Evolutionary conservation across 2,113 vertebrate genomes (phyloP), one percentile per base, ranked within the genome.

Genomic region (Probosciger aterrimus): DNA sequence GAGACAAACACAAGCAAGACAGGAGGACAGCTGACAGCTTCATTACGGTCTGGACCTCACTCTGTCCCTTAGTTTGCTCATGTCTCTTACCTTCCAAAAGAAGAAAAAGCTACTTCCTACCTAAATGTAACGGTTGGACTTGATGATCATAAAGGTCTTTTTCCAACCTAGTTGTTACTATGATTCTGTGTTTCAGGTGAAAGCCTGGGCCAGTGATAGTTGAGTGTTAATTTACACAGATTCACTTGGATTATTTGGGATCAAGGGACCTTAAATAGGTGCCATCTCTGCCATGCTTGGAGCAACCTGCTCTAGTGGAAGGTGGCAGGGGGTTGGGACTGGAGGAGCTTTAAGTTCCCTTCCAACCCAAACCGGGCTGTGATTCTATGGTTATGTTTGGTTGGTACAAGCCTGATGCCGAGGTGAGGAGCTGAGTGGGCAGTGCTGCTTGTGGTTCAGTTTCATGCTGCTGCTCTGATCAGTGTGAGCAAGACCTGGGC

Each of bases 401-500:
- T 59, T 41, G 19, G 33, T 33, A 18, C 12, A 55, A 57, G 44
- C 27, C 9, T 9, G 50, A 6, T 31, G 63, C 75, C 35, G 52
- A 35, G 65, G 46, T 41, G 43, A 30, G 33, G 49, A 52, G 31
- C 46, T 7, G 74, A 47, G 62, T 0, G 0, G 62, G 30, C n/a
- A 85, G 57, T 25, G 23, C 68, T 80, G 62, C 8, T 2, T 49
- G 59, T 23, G 25, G 64, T 6, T 82, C n/a, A 30, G 33, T 24
- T 57, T 55, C 31, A 2, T 27, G 52, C 46, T 65, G 65, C 44
- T 70, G 41, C 37, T 47, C n/a, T 4, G 1, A 6, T 28, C 3
- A 0, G 18, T 2, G 15, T 12, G 55, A 30, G 55, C 9, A 9
- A 43, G 77, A 19, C 62, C 27, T 0, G 0, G 25, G 12, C 15